Evolutionary conservation across 2,113 vertebrate genomes (phyloP).

Genomic region (Butorides virescens): DNA sequence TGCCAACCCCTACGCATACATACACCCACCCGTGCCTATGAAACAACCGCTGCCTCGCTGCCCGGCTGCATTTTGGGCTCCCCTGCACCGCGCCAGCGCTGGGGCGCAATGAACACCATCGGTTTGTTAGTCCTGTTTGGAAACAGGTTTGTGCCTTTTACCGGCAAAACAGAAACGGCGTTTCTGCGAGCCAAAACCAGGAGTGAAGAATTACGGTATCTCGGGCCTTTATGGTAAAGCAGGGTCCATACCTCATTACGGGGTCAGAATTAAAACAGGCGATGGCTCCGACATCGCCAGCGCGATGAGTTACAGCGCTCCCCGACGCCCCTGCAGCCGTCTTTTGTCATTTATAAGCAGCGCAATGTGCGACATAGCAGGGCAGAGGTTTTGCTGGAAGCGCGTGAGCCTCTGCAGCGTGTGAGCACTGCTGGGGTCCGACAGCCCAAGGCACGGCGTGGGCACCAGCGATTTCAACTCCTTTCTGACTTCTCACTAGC

Average conservation of each 20-base stretch:
- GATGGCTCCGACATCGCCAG: not conserved
- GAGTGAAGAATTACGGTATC: not conserved
- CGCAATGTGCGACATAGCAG: accelerated
- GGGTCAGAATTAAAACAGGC: not conserved
- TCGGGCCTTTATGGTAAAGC: not conserved
- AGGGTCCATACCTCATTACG: not conserved
- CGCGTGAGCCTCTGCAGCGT: accelerated
- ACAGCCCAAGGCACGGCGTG: not conserved
- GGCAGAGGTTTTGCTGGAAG: not conserved
- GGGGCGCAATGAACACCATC: not conserved
- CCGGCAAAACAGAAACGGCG: not conserved
- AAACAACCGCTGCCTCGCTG: accelerated
- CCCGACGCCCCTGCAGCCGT: too few relatives aligned
- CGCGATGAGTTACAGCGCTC: not conserved
- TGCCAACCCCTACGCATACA: too few relatives aligned
- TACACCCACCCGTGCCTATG: accelerated
- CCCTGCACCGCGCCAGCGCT: accelerated
- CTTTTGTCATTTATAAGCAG: not conserved
- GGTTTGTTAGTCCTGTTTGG: not conserved
- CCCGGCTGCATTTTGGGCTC: not conserved
- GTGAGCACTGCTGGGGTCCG: not conserved
- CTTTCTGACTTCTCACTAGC: not conserved
- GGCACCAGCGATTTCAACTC: not conserved
- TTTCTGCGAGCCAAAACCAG: not conserved
- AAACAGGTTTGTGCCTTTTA: not conserved